phyloP scores from a whole-genome alignment of 2,113 vertebrate species.

The Chelonoidis abingdonii region DNA sequence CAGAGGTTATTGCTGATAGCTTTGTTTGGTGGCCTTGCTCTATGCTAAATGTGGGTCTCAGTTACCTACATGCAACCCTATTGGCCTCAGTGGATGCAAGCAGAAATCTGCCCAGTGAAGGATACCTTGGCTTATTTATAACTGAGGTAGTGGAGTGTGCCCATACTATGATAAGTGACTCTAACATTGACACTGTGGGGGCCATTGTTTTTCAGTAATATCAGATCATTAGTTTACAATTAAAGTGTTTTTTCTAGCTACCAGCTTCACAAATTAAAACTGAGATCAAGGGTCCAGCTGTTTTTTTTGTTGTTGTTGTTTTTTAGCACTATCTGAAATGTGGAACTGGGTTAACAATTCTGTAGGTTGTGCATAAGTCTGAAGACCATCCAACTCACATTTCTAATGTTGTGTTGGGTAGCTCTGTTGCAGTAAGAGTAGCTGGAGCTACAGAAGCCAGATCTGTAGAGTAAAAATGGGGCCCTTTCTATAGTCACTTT shows the following conservation, averaged over 20 bases:
- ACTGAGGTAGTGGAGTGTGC: accelerated
- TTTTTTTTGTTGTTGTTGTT: background rate
- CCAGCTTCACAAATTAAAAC: background rate
- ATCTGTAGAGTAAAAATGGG: background rate
- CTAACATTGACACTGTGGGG: background rate
- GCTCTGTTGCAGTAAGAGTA: background rate
- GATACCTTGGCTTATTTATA: background rate
- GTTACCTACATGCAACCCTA: background rate
- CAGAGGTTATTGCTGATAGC: background rate
- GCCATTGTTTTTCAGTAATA: background rate
- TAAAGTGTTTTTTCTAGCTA: background rate
- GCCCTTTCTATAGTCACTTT: background rate
- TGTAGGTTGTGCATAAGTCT: background rate
- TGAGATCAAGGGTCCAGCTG: background rate
- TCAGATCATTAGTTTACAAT: background rate
- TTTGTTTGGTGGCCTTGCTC: conserved; percentile 14
- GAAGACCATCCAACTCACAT: background rate
- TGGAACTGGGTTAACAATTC: background rate
- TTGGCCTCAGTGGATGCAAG: background rate
- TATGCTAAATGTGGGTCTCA: background rate
- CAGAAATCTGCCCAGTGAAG: background rate
- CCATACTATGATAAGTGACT: background rate
- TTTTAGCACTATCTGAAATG: background rate
- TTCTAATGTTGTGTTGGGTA: background rate
- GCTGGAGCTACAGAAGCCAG: background rate